Evolutionary conservation across 2,113 vertebrate genomes (phyloP).

Genomic region (Fulmarus glacialis): DNA sequence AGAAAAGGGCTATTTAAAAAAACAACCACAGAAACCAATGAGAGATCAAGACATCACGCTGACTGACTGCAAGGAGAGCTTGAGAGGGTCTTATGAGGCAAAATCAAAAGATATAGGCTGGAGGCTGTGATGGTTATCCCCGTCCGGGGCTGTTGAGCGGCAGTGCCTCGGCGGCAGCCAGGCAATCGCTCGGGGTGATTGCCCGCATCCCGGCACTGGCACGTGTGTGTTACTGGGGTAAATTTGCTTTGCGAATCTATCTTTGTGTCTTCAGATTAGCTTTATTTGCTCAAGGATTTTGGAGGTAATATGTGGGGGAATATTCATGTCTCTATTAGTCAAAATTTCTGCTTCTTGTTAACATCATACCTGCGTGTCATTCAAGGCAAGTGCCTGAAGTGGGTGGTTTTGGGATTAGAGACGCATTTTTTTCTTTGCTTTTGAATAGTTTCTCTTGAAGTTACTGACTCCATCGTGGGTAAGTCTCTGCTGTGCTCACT

Average conservation of each 20-base stretch:
- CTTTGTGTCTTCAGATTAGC: background rate
- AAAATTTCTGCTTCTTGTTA: background rate
- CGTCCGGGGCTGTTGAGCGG: background rate
- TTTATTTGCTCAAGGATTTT: conserved; percentile 30
- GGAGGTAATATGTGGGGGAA: background rate
- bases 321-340: background rate
- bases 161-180: background rate
- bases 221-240: background rate
- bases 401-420: background rate
- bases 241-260: conserved; percentile 36
- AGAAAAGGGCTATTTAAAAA: background rate
- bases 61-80: background rate
- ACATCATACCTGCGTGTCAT: background rate
- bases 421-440: background rate
- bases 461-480: background rate
- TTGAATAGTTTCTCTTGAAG: background rate
- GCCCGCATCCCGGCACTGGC: background rate
- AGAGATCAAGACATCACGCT: background rate
- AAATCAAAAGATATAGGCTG: background rate
- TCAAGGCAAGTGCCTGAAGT: background rate
- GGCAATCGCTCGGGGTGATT: background rate
- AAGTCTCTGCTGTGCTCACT: background rate
- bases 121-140: background rate
- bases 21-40: background rate
- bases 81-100: background rate